Evolutionary conservation across 2,113 vertebrate genomes (phyloP), one percentile per base, ranked within the genome.

Genomic region (Megaleporinus macrocephalus): DNA sequence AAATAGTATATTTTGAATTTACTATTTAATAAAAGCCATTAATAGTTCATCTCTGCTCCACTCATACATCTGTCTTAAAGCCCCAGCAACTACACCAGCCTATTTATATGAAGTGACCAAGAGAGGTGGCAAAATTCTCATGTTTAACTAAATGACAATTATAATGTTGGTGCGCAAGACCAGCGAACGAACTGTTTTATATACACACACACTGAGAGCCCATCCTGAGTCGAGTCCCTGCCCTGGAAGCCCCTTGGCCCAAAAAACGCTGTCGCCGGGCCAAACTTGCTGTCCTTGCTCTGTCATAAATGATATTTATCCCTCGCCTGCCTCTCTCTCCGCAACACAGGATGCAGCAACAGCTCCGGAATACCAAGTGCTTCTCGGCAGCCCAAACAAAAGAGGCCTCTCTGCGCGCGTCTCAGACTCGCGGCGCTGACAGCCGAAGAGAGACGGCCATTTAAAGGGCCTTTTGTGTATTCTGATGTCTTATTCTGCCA

Each of bases 251-350:
- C 36, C n/a, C 44, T 24, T 77, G 73, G 59, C 49, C n/a, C 74
- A 76, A 57, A n/a, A n/a, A 36, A 12, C 76, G 57, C 41, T 53
- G 62, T 77, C 80, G 47, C 70, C 16, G 68, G 55, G 70, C 69
- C 84, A 68, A 78, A 78, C 65, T 61, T 62, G 53, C 76, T 80
- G 72, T 73, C 73, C 71, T 73, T 73, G 79, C 59, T 79, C 77
- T 80, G 65, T 83, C 81, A 86, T 86, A 83, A 86, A 83, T 53
- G 26, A 70, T 83, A 79, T 83, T 86, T 80, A 79, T 86, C 84
- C 76, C 57, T 53, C 72, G 20, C 76, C 77, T 51, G 71, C 65
- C 57, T 61, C 51, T 26, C 79, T 77, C 79, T 78, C 75, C 44
- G 27, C 63, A 29, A 57, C 79, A 72, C 14, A 80, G 80, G 77